Conservation (phyloP, 2,797 vertebrate genomes). For the Melanotaenia boesemani region DNA sequence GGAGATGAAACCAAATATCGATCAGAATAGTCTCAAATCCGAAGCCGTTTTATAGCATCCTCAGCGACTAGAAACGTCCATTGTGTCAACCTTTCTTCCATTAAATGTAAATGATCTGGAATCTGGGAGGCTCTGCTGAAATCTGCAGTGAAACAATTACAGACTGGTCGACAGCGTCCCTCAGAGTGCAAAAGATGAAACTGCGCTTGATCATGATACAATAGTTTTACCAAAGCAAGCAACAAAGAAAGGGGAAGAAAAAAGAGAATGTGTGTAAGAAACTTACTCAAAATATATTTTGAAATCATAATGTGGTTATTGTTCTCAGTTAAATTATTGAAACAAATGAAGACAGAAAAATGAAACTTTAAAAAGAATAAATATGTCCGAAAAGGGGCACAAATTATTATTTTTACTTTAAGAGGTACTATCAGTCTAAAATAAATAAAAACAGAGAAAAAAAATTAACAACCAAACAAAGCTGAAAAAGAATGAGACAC, state of each 20-base stretch:
- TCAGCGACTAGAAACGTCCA: background rate
- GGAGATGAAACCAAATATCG: background rate
- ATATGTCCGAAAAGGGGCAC: background rate
- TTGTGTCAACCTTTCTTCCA: slow-evolving; percentile 1
- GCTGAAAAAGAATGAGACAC: background rate
- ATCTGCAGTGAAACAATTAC: slow-evolving; percentile 1
- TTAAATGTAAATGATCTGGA: slow-evolving; percentile 13
- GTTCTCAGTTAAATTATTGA: background rate
- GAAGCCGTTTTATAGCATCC: background rate
- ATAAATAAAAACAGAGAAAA: background rate
- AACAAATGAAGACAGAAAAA: background rate
- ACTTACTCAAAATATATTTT: too few relatives aligned
- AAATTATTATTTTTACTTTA: background rate
- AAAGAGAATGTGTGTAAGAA: too few relatives aligned
- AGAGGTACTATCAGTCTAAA: too few relatives aligned
- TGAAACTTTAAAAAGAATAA: too few relatives aligned
- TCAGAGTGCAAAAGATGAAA: slow-evolving; percentile 26
- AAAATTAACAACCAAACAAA: background rate
- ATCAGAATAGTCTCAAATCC: background rate
- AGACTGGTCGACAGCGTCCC: slow-evolving; percentile 65
- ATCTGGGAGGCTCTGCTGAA: slow-evolving; percentile 26
- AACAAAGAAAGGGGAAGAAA: too few relatives aligned
- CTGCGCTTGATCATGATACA: background rate
- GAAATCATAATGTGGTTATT: too few relatives aligned
- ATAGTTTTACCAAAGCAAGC: too few relatives aligned